Percentiles rank a stretch among this genome's conserved stretches.
Conservation (phyloP, 2,797 vertebrate genomes). For the Xenops minutus region DNA sequence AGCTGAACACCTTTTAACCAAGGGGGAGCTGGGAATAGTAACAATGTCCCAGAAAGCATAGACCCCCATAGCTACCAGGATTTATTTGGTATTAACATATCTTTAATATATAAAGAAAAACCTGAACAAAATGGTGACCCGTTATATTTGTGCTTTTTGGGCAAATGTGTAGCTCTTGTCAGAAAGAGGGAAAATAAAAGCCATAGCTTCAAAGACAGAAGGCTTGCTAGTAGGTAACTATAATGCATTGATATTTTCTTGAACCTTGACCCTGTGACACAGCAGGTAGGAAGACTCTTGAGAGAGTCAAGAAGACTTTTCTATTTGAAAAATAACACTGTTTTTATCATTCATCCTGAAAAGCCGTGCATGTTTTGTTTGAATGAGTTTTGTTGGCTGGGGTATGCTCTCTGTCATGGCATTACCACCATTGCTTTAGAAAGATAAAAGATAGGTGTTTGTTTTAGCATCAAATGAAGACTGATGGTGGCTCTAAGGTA, state of each 20-base stretch:
- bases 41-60: neutral
- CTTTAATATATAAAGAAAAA: neutral
- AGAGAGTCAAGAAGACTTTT: neutral
- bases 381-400: neutral
- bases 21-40: neutral
- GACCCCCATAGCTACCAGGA: neutral
- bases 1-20: neutral
- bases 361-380: neutral
- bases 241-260: conserved; percentile 6
- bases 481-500: neutral
- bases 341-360: neutral
- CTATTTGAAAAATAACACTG: conserved; percentile 4
- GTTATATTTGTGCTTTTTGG: neutral
- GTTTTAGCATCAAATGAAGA: neutral
- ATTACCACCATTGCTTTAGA: neutral
- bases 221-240: neutral
- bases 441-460: neutral
- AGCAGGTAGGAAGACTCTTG: neutral
- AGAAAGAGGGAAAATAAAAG: neutral
- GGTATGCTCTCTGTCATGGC: neutral
- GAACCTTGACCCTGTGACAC: neutral
- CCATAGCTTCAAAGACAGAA: neutral
- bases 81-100: neutral
- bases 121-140: neutral
- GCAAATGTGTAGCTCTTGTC: neutral